Evolutionary conservation across 2,888 invertebrate genomes (phyloP).

Genomic region (Stenichneumon culpator): DNA sequence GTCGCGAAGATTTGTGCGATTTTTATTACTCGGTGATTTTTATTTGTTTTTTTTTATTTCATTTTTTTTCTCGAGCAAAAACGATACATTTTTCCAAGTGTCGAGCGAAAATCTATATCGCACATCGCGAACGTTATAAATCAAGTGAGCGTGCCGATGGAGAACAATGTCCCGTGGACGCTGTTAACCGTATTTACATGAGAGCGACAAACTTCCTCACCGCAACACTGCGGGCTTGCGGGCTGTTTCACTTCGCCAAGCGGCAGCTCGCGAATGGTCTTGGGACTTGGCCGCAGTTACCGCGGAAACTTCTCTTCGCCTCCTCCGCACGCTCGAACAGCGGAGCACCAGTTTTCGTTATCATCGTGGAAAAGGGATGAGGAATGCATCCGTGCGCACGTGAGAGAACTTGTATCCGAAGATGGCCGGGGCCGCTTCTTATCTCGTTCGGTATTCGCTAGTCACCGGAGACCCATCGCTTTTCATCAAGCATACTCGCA

Average conservation of each 20-base stretch:
- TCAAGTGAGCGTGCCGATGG: constrained; percentile 25
- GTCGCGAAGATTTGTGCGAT: background rate
- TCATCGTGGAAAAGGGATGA: constrained; percentile 64
- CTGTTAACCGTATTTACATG: constrained; percentile 53
- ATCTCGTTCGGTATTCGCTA: constrained; percentile 43
- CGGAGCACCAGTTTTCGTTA: constrained; percentile 50
- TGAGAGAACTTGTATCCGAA: constrained; percentile 55
- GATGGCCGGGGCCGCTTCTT: constrained; percentile 39
- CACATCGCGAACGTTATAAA: constrained; percentile 2
- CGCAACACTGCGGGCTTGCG: constrained; percentile 14
- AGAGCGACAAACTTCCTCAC: constrained; percentile 46
- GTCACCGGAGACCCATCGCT: constrained; percentile 44
- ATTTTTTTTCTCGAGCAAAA: background rate
- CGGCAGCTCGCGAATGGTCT: constrained; percentile 45
- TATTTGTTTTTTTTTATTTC: background rate
- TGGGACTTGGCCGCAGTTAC: constrained; percentile 52
- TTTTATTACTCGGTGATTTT: background rate
- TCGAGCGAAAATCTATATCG: constrained; percentile 2
- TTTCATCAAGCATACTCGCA: constrained; percentile 13
- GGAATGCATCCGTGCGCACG: constrained; percentile 46
- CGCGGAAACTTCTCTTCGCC: constrained; percentile 36
- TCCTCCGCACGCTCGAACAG: constrained; percentile 9
- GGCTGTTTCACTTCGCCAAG: constrained; percentile 38
- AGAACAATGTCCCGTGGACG: constrained; percentile 31
- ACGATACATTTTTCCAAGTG: background rate